Base-by-base conservation (phyloP, 2,113 vertebrate species). In the Etia nguti region DNA sequence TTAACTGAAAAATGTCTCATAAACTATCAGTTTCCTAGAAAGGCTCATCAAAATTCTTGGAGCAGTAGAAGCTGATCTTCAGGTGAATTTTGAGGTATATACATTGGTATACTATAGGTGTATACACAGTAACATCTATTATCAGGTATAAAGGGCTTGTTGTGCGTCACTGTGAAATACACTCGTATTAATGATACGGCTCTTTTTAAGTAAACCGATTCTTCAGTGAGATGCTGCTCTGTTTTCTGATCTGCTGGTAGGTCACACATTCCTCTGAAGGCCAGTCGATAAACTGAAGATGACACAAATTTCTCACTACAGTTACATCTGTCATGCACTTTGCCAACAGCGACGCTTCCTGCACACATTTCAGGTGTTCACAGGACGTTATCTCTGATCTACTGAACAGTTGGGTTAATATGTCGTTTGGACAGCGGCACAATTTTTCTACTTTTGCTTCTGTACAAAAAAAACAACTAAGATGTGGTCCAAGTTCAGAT, bases 101-200 rank as follows among this genome's bases (percentile, higher is more conserved):
- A 0, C 60, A 1, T 18, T 38, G 60, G 31, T 65, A 13, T 65
- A 1, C 18, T 36, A 65, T 0, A 65, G 60, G 18, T 65, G 31
- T 38, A 24, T 70, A 43, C 4, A 38, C 38, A 20, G n/a, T 36
- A 68, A 38, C 20, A 41, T 2, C 34, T 68, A 13, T 68, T 70
- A 43, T 41, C 20, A 24, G 36, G 12, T 70, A 43, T 41, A 41
- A 41, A 70, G 36, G 36, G 62, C 36, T 43, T 24, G n/a, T 1
- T 70, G 65, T 16, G 36, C 8, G 1, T 70, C 38, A 70, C n/a
- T 43, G 36, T 41, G 8, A 43, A 70, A 38, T 43, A 4, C 36
- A 41, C n/a, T 22, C 6, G 15, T 68, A 41, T 22, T 55, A 68
- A 68, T 41, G 62, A 9, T 68, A 3, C 31, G 6, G 59, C 2